Evolutionary conservation across 64 coral and sea anemone genomes (phyloP), one percentile per base, ranked within the genome.

Genomic region (Platygyra sinensis): DNA sequence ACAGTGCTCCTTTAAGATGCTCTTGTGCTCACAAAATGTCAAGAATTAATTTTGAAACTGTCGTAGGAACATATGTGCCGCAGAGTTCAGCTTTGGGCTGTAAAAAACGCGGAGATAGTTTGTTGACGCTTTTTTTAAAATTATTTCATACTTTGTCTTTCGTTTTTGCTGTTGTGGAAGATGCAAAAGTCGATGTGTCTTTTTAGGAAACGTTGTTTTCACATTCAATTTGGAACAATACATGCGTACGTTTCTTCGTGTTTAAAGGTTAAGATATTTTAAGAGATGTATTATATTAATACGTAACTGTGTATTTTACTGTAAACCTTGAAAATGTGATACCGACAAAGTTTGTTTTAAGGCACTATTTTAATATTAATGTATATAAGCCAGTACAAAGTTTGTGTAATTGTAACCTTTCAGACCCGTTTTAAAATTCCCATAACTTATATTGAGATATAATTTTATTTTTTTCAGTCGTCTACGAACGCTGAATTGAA

Each of bases 271-370:
- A 8, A 2, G 39, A 20, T 51, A 49, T 50, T 77, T 50, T 42
- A 77, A 38, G 5, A 77, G 36, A 77, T 77, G 74, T 77, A 77
- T 49, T 77, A 49, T 77, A 77, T 77, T 77, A 77, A 77, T 77
- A 77, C 39, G n/a, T 9, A 4, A 46, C 36, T 10, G 19, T 38
- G 22, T 42, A 77, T 18, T 33, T 31, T 74, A 74, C 25, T 74
- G 32, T 4, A 16, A 33, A 36, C 12, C 30, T 33, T 17, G 15
- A 77, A 49, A 49, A 24, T 42, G 8, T 15, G 12, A 13, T 57
- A 57, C 54, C 0, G 20, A 24, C 6, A 77, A 10, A 77, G 74
- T 46, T 77, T 46, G 19, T 49, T 77, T 38, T 77, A 30, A 50
- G 19, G 19, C 4, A 50, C 17, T 30, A 77, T 77, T 77, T 77